Evolutionary conservation across 2,888 invertebrate species (phyloP).

Genomic region (Mimumesa dahlbomi): DNA sequence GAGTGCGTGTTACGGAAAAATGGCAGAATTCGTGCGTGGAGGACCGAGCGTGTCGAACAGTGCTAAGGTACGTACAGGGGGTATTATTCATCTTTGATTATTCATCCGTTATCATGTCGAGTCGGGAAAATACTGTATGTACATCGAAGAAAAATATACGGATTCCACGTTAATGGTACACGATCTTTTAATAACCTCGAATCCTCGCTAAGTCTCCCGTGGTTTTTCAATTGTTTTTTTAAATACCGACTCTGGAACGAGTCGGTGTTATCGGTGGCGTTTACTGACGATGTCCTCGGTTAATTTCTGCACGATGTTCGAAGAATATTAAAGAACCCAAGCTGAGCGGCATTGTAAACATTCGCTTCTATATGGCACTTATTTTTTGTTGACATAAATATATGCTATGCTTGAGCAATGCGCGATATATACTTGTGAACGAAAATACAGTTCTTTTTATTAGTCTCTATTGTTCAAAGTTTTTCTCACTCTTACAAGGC

Average conservation of each 20-base stretch:
- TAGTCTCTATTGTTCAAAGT: not conserved
- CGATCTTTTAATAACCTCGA: not conserved
- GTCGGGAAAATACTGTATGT: not conserved
- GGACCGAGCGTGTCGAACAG: constrained; percentile 80
- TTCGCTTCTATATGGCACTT: constrained; percentile 12
- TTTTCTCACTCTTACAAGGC: not conserved
- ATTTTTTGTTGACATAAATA: constrained; percentile 34
- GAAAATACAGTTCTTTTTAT: not conserved
- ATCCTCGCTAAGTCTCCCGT: not conserved
- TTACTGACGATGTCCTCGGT: constrained; percentile 9
- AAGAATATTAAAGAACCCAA: not conserved
- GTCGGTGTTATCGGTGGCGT: constrained; percentile 7
- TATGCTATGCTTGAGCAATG: constrained; percentile 7
- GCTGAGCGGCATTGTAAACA: not conserved
- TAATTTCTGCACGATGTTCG: not conserved
- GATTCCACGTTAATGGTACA: not conserved
- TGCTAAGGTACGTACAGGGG: constrained; percentile 77
- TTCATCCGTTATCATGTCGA: constrained; percentile 18
- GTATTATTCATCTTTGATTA: constrained; percentile 47
- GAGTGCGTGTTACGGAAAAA: constrained; percentile 63
- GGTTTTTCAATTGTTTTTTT: constrained; percentile 11
- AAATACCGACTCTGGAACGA: constrained; percentile 8
- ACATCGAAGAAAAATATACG: not conserved
- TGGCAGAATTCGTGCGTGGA: constrained; percentile 82
- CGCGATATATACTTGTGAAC: not conserved